Conservation (phyloP, 2,888 invertebrate genomes). For the Lottia scabra region DNA sequence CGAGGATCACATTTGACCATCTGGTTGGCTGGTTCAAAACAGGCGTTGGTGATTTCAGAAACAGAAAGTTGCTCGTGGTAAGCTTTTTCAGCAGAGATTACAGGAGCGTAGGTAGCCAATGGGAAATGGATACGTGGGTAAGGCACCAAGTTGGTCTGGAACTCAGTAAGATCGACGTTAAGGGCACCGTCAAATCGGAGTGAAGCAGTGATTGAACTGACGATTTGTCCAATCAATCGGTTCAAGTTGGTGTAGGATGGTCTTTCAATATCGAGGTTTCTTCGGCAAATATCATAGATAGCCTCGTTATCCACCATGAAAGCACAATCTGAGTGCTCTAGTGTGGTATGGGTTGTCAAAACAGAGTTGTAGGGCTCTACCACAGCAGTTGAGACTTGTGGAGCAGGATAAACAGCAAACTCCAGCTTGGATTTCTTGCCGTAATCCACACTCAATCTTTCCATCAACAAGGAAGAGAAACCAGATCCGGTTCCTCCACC, state of each 20-base stretch:
- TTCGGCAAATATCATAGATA: slow-evolving; percentile 86
- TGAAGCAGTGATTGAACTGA: slow-evolving; percentile 63
- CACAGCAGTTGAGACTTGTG: slow-evolving; percentile 90
- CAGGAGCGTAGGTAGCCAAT: too few species aligned
- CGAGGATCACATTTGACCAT: too few species aligned
- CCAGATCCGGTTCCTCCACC: slow-evolving; percentile 82
- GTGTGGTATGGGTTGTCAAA: slow-evolving; percentile 92
- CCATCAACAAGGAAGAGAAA: slow-evolving; percentile 88
- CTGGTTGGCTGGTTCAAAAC: too few species aligned
- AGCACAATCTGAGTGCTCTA: slow-evolving; percentile 93
- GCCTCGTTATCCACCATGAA: slow-evolving; percentile 97
- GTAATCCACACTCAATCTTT: slow-evolving; percentile 84
- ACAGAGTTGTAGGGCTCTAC: slow-evolving; percentile 97
- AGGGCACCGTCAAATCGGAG: not conserved
- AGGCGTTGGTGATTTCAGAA: too few species aligned
- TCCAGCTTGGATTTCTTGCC: slow-evolving; percentile 85
- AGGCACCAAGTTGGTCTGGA: too few species aligned
- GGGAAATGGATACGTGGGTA: too few species aligned
- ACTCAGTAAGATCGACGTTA: too few species aligned
- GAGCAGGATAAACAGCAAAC: slow-evolving; percentile 91
- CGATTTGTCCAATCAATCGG: slow-evolving; percentile 90
- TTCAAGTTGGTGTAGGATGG: slow-evolving; percentile 91
- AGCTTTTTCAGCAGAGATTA: too few species aligned
- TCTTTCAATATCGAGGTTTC: slow-evolving; percentile 84
- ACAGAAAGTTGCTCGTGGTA: too few species aligned